Evolutionary conservation across 1,140 invertebrate genomes (phyloP), one percentile per base, ranked within the genome.

Genomic region (Leptinotarsa undecemlineata): DNA sequence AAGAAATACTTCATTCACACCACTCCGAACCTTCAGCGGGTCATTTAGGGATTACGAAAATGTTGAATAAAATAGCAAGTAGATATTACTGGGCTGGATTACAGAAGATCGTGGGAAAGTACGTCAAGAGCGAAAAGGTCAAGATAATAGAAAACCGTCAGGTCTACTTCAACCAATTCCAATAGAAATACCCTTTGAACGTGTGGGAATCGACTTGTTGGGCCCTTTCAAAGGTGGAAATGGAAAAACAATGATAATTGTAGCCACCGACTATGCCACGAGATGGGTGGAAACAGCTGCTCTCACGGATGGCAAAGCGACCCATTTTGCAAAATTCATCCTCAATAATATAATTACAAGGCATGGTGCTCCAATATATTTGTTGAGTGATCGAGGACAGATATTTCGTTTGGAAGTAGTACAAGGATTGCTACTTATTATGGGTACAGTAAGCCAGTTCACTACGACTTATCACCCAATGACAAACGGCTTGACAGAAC

Each of bases 211-310:
- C 51, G 15, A 57, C n/a, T 17, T 57, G 3, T n/a, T 57, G 4
- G 51, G 51, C 14, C 51, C 51, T 57, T 57, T 80, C 62, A 42
- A 63, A 33, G 72, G 69, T 26, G 70, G 33, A 57, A 61, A 68
- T 8, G 74, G 74, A 19, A 77, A 80, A 68, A 77, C 75, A 17
- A 51, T 78, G n/a, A 79, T 80, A 20, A 68, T 78, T 5, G 80
- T 81, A 4, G 80, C 75, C n/a, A 80, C 78, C 21, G 76, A 79
- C 71, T 81, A 81, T 57, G 77, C 77, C 17, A 81, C 80, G 14
- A 21, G 77, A 17, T 81, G 75, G 75, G 79, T 67, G 17, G 76
- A 79, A 72, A 76, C 80, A n/a, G 68, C 63, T 47, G 80, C 79
- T 21, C 20, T 81, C 4, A 61, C 68, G 19, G 68, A 76, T 33